phyloP scores from a whole-genome alignment of 2,888 invertebrate species.

The Trissoscelio sp. region DNA sequence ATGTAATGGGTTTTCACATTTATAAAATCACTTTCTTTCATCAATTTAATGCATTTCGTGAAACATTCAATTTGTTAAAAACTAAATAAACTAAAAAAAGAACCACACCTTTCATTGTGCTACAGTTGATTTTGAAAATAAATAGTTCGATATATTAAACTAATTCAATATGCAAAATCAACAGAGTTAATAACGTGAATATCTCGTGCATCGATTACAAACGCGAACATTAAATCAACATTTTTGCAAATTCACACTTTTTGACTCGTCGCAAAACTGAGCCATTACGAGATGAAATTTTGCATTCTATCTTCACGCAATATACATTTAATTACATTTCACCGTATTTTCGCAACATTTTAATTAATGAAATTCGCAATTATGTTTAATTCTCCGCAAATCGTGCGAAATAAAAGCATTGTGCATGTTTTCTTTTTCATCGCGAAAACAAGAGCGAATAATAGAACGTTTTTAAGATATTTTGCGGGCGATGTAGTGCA shows the following conservation, averaged over 20 bases:
- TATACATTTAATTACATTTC: slow-evolving; percentile 41
- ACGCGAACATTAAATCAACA: slow-evolving; percentile 22
- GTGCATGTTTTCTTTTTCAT: not conserved
- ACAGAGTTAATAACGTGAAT: too few species aligned
- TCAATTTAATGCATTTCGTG: too few species aligned
- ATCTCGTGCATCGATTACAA: not conserved
- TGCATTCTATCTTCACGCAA: slow-evolving; percentile 17
- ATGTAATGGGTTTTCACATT: too few species aligned
- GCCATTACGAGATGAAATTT: slow-evolving; percentile 44
- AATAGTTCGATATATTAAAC: too few species aligned
- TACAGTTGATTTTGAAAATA: too few species aligned
- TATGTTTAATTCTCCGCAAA: slow-evolving; percentile 36
- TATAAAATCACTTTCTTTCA: too few species aligned
- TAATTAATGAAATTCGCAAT: slow-evolving; percentile 47
- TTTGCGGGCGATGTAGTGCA: slow-evolving; percentile 12
- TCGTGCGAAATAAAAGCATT: slow-evolving; percentile 21
- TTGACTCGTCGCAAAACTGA: slow-evolving; percentile 6
- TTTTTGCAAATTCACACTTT: slow-evolving; percentile 27
- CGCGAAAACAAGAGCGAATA: slow-evolving; percentile 26
- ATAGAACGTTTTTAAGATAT: slow-evolving; percentile 38
- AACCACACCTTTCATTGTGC: too few species aligned
- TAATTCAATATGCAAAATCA: too few species aligned
- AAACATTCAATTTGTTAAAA: too few species aligned
- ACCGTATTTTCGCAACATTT: slow-evolving; percentile 43
- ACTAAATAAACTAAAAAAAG: too few species aligned